A percentile compares a stretch with the other conserved stretches of the same genome.
Evolutionary conservation across 2,113 vertebrate species (phyloP).

Genomic region (Albula glossodonta): DNA sequence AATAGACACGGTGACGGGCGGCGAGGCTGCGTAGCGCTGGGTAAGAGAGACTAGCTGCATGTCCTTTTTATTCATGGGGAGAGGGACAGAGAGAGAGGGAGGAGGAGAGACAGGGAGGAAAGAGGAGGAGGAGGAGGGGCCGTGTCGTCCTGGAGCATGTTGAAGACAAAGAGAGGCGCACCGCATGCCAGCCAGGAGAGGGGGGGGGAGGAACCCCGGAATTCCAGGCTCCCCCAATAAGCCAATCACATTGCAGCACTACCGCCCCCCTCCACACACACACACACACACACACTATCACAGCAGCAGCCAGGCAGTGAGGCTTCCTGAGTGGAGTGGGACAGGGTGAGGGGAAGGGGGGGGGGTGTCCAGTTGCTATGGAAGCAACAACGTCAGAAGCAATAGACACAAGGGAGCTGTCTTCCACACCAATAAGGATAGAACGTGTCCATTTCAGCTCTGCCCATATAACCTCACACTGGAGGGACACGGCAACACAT

Average conservation of each 20-base stretch:
- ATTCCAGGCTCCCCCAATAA: slow-evolving; percentile 21
- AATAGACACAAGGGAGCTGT: slow-evolving; percentile 7
- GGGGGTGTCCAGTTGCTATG: slow-evolving; percentile 39
- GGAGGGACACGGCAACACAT: too few species aligned
- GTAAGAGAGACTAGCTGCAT: too few species aligned
- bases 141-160: background rate
- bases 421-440: background rate
- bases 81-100: too few species aligned
- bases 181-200: background rate
- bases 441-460: background rate
- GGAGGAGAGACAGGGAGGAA: background rate
- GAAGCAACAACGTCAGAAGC: slow-evolving; percentile 32
- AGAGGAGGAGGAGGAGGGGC: too few species aligned
- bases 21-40: background rate
- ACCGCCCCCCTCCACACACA: background rate
- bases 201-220: slow-evolving; percentile 4
- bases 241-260: slow-evolving; percentile 17
- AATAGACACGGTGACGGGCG: background rate
- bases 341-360: background rate
- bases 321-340: slow-evolving; percentile 9
- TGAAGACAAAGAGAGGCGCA: slow-evolving; percentile 25
- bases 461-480: too few species aligned
- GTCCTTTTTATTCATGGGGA: too few species aligned
- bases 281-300: slow-evolving; percentile 2
- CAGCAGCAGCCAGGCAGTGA: slow-evolving; percentile 16